These are phyloP conservation scores for Pseudobourletiella spinata DNA, from an alignment of 1,140 invertebrate genomes.

Conservation along the genomic window DNA sequence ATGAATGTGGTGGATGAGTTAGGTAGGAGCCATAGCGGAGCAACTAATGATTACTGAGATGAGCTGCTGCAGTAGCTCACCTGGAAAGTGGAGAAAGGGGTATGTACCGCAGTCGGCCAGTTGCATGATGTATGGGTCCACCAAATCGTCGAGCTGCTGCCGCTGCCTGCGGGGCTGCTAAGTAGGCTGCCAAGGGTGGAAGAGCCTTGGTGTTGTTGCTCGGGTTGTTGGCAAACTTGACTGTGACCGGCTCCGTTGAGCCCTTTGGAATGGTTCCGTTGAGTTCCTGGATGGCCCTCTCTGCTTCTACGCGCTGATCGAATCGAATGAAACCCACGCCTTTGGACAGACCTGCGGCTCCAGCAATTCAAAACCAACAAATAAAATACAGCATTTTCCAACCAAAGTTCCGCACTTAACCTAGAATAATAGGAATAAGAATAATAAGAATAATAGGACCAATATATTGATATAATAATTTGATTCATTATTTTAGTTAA, in stretches of 20 bases:
- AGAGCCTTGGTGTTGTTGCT: slow-evolving; percentile 80
- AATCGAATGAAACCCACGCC: slow-evolving; percentile 99
- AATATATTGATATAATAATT: too few relatives aligned
- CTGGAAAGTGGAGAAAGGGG: slow-evolving; percentile 58
- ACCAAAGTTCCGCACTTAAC: not conserved
- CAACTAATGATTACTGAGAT: slow-evolving; percentile 18
- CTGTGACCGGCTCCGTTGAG: slow-evolving; percentile 92
- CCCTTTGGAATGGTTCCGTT: slow-evolving; percentile 95
- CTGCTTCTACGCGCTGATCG: slow-evolving; percentile 94
- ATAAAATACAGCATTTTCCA: not conserved
- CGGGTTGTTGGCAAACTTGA: slow-evolving; percentile 99
- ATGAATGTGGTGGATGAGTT: not conserved
- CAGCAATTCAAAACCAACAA: slow-evolving; percentile 16
- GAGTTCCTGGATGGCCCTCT: slow-evolving; percentile 92
- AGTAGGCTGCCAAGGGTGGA: slow-evolving; percentile 83
- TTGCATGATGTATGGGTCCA: slow-evolving; percentile 85
- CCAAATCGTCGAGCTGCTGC: slow-evolving; percentile 62
- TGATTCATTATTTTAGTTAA: too few relatives aligned
- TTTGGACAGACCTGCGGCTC: slow-evolving; percentile 77
- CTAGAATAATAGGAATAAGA: not conserved
- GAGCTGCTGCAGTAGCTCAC: slow-evolving; percentile 40
- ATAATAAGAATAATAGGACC: too few relatives aligned
- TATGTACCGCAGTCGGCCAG: slow-evolving; percentile 81
- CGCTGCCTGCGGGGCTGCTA: slow-evolving; percentile 58
- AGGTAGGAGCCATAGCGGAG: not conserved